Percentiles rank a stretch among this genome's conserved stretches.
Conservation (phyloP, 2,797 vertebrate species). For the Gymnopithys bicolor region DNA sequence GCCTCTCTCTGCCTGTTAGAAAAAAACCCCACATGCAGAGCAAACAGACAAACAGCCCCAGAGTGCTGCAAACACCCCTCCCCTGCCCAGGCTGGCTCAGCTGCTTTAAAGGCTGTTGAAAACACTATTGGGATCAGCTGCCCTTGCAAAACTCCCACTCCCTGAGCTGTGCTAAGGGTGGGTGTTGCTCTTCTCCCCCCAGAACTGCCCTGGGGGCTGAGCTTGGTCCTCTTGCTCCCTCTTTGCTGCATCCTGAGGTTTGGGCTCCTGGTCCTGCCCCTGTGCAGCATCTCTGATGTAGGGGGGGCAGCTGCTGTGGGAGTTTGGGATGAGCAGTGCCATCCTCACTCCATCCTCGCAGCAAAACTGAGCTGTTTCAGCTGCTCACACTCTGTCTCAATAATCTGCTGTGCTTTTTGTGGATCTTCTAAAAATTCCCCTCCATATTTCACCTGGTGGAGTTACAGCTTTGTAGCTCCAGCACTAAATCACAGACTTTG, state of each 20-base stretch:
- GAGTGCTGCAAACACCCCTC: neutral
- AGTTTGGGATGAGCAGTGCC: neutral
- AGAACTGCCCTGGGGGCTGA: fast-evolving
- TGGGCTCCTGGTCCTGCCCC: neutral
- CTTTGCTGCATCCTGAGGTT: fast-evolving
- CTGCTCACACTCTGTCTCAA: fast-evolving
- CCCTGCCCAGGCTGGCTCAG: neutral
- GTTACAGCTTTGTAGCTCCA: neutral
- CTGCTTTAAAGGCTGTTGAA: neutral
- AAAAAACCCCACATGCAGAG: fast-evolving
- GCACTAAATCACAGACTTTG: neutral
- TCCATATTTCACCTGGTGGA: fast-evolving
- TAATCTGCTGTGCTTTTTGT: neutral
- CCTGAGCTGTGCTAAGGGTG: fast-evolving
- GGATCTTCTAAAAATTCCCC: neutral
- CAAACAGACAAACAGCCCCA: neutral
- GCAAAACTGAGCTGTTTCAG: neutral
- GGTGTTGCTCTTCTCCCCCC: neutral
- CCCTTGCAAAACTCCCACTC: neutral
- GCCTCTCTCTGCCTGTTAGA: neutral
- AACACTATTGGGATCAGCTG: neutral
- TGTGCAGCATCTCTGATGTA: neutral
- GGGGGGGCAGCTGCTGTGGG: neutral
- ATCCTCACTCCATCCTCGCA: neutral
- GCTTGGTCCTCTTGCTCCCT: fast-evolving